Base-by-base conservation (phyloP, 1,140 invertebrate genomes). In the Habropoda laboriosa region DNA sequence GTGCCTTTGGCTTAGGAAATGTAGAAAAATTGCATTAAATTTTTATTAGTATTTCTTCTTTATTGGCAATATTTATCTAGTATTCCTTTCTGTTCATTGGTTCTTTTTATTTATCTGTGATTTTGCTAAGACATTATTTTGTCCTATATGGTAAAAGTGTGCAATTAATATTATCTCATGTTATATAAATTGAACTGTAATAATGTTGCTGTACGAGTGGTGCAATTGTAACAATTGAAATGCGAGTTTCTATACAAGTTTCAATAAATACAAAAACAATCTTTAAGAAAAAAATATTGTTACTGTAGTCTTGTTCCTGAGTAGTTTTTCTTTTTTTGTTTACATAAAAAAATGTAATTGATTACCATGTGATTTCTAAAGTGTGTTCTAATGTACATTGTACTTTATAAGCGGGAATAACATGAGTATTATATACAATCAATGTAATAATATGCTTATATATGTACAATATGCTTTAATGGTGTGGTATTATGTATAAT, bases 371-470 rank as follows among this genome's bases (percentile, higher is more conserved):
- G 21, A 16, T 47, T 76, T 68, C 21, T 63, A 42, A 73, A 38
- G 18, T 32, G 13, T 55, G 67, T 60, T 68, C 60, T 81, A 72
- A 60, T 73, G 51, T 67, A 83, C 68, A 80, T 73, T 73, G 12
- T 82, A 68, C 53, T 63, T 51, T 3, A 49, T 60, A 78, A 78
- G 75, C 67, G 27, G n/a, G 40, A 79, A 47, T 81, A 77, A 61
- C 40, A 82, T 71, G 53, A 71, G 42, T 72, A 80, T 81, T 81
- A 87, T 78, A 86, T 87, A 86, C 77, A 86, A 81, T 84, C 58
- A 47, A 75, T 78, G 53, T 67, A 80, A 51, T 71, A 87, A 85
- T 60, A 71, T 61, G 40, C 70, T 76, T 63, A 84, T 83, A 81
- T 83, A 82, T 75, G 60, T 85, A 80, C 78, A 85, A 55, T 42